Percentiles rank a stretch among this genome's conserved stretches.
phyloP scores from a whole-genome alignment of 1,140 invertebrate genomes.

The Himalopsyche phryganea region DNA sequence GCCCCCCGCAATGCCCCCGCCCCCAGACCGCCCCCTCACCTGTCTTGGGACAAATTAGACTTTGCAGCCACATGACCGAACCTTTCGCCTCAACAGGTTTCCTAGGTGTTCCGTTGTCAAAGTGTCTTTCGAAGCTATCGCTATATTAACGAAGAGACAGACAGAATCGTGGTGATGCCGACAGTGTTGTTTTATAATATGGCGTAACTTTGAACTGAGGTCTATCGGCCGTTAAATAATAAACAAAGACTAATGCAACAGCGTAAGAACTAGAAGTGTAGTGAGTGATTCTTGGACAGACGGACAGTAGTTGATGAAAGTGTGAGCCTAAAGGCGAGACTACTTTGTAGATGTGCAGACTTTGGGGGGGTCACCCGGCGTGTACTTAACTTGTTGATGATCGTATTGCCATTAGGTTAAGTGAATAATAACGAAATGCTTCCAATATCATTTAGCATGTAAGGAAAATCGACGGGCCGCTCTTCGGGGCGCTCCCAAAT shows the following conservation, averaged over 20 bases:
- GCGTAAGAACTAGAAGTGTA: background rate
- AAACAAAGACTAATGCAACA: background rate
- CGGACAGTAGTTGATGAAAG: too few species aligned
- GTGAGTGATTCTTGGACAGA: too few species aligned
- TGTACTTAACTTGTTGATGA: constrained; percentile 26
- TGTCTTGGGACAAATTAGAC: constrained; percentile 50
- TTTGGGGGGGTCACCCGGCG: constrained; percentile 16
- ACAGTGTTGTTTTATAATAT: too few species aligned
- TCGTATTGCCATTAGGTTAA: constrained; percentile 33
- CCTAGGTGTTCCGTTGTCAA: too few species aligned
- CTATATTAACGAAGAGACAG: too few species aligned
- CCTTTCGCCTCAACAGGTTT: background rate
- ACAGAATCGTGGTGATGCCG: too few species aligned
- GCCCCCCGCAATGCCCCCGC: constrained; percentile 43
- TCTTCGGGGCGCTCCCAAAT: background rate
- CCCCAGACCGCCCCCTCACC: constrained; percentile 41
- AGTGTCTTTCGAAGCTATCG: too few species aligned
- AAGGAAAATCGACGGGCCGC: background rate
- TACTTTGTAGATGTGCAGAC: constrained; percentile 3
- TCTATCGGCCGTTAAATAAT: too few species aligned
- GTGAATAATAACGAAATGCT: constrained; percentile 34
- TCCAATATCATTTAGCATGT: constrained; percentile 25
- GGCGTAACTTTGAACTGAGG: too few species aligned
- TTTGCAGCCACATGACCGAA: constrained; percentile 47
- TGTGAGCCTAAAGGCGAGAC: too few species aligned